Base-by-base conservation (phyloP, 2,113 vertebrate species). In the Sarotherodon lohbergeri region DNA sequence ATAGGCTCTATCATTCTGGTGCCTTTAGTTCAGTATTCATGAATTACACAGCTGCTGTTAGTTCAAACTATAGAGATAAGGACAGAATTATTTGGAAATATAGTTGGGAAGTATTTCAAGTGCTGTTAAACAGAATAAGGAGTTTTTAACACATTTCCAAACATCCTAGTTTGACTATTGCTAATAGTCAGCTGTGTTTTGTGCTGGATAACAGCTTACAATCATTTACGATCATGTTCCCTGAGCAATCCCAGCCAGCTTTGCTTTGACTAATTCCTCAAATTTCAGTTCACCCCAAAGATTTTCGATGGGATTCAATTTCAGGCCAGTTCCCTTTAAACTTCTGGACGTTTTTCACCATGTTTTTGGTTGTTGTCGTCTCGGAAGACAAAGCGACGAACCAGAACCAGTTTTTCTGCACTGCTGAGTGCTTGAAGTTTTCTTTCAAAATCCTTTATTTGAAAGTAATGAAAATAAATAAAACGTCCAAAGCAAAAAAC, bases 61-160 rank as follows among this genome's bases (percentile, higher is more conserved):
- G 5, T 73, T 46, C 41, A 48, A 73, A 29, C 41, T 48, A 2
- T 22, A 68, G 19, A 22, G 61, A 68, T 39, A 39, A 68, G 6
- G 34, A 39, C 19, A 68, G 1, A 13, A 68, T 13, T 68, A 68
- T 39, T 39, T 39, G 61, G 34, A 12, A 39, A 46, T 73, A 48
- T 46, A 29, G 14, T 27, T 73, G 22, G 8, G 8, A 29, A 43
- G 22, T 73, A 46, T 48, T 46, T 46, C 24, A 73, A 73, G 22
- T 73, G 22, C 8, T 16, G 36, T 41, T 41, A 41, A 68, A 14
- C n/a, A 24, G 36, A 68, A 41, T 13, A 22, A 68, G 19, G 1
- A 68, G 34, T 68, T 39, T 68, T 68, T 68, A 68, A 68, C 61
- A 39, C 61, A 39, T 39, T 68, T 22, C 63, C 63, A 68, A 68